Conservation (phyloP, 1,140 invertebrate genomes). For the Drosophila funebris region DNA sequence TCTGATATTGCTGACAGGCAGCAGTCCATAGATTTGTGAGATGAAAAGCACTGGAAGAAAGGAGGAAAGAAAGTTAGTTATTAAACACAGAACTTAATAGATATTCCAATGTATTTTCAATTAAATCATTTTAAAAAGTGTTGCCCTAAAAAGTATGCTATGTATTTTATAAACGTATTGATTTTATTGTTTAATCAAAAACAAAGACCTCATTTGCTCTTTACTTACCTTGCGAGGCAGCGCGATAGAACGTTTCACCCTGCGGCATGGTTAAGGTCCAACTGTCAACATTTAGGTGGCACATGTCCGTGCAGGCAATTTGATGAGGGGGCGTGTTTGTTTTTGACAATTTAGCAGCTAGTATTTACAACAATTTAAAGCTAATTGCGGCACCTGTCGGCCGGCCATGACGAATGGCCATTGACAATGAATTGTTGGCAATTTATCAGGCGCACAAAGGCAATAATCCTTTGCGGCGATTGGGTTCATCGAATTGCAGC, state of each 20-base stretch:
- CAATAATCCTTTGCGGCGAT: slow-evolving; percentile 67
- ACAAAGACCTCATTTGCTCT: too few species aligned
- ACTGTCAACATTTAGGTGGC: slow-evolving; percentile 30
- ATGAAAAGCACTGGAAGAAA: slow-evolving; percentile 71
- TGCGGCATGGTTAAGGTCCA: slow-evolving; percentile 55
- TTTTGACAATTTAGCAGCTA: slow-evolving; percentile 51
- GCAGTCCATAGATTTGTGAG: slow-evolving; percentile 66
- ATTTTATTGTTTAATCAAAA: background rate
- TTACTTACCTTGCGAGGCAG: slow-evolving; percentile 59
- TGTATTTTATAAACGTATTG: background rate
- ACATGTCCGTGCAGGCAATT: slow-evolving; percentile 5
- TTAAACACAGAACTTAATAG: too few species aligned
- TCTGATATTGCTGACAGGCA: slow-evolving; percentile 64
- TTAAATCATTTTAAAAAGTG: too few species aligned
- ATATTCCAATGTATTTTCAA: background rate
- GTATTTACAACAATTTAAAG: slow-evolving; percentile 49
- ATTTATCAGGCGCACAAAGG: slow-evolving; percentile 60
- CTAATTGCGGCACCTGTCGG: slow-evolving; percentile 67
- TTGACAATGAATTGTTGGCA: background rate
- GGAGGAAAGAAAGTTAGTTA: background rate
- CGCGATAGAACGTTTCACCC: slow-evolving; percentile 66
- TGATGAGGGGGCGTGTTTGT: slow-evolving; percentile 44
- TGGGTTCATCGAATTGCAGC: slow-evolving; percentile 85
- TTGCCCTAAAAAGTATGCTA: background rate
- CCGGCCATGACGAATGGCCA: slow-evolving; percentile 64